Evolutionary conservation across 1,140 invertebrate genomes (phyloP).

Genomic region (Trichogramma pretiosum): DNA sequence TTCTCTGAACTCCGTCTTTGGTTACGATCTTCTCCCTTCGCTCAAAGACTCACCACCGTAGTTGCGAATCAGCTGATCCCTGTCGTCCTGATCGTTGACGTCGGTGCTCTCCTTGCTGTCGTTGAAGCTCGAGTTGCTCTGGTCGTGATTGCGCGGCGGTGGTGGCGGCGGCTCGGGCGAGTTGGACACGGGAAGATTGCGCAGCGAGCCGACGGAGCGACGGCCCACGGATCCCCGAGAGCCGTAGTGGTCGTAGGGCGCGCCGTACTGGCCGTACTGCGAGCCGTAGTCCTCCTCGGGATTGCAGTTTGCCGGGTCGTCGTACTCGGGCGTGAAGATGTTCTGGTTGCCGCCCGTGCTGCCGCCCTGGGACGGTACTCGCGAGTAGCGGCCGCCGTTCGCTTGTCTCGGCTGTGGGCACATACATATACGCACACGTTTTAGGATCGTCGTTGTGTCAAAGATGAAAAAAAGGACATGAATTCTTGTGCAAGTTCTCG

Average conservation of each 20-base stretch:
- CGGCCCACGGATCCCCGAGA: constrained; percentile 69
- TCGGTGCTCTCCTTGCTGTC: constrained; percentile 88
- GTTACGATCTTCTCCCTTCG: no score
- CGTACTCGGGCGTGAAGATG: constrained; percentile 66
- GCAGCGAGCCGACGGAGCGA: constrained; percentile 60
- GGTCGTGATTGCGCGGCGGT: constrained; percentile 65
- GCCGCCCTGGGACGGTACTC: constrained; percentile 45
- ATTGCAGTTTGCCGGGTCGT: constrained; percentile 83
- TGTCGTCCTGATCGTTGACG: constrained; percentile 78
- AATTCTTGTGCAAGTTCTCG: no score
- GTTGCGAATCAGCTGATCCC: constrained; percentile 62
- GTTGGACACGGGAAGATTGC: constrained; percentile 56
- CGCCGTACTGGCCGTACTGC: constrained; percentile 69
- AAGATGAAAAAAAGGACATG: no score
- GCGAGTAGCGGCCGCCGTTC: constrained; percentile 67
- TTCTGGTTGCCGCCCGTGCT: constrained; percentile 40
- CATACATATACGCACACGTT: no score
- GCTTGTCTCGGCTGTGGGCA: constrained; percentile 55
- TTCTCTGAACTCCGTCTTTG: no score
- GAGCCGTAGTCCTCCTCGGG: constrained; percentile 83
- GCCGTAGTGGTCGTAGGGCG: constrained; percentile 78
- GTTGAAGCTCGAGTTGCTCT: constrained; percentile 69
- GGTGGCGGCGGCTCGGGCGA: constrained; percentile 78
- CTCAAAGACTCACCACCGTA: constrained; percentile 71
- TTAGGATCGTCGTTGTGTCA: no score